phyloP scores from a whole-genome alignment of 2,888 invertebrate genomes.

The Chloroclysta siterata region DNA sequence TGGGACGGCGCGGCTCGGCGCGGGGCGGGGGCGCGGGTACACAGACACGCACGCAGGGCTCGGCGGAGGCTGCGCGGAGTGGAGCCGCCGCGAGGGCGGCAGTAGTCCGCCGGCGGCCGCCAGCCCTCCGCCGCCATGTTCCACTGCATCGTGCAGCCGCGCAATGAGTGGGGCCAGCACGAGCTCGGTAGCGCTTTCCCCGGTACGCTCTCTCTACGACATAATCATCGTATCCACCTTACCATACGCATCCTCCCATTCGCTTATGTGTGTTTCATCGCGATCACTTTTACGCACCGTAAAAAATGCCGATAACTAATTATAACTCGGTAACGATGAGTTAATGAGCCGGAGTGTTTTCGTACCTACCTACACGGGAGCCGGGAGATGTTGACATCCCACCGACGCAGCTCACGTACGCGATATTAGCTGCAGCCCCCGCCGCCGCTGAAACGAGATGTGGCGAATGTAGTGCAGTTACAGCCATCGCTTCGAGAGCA shows the following conservation, averaged over 20 bases:
- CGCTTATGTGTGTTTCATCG: neutral
- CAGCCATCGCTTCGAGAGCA: too few species aligned
- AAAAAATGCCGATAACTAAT: slow-evolving; percentile 61
- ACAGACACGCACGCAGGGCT: neutral
- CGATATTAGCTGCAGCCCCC: too few species aligned
- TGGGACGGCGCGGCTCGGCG: too few species aligned
- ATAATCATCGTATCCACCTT: too few species aligned
- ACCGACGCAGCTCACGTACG: too few species aligned
- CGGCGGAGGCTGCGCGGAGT: neutral
- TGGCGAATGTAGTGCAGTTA: too few species aligned
- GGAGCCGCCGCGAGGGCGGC: slow-evolving; percentile 35
- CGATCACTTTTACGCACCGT: too few species aligned
- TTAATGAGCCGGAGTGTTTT: slow-evolving; percentile 44
- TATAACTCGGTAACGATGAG: slow-evolving; percentile 54
- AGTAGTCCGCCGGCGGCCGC: slow-evolving; percentile 53
- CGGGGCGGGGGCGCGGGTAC: too few species aligned
- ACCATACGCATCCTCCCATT: neutral
- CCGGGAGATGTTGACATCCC: too few species aligned
- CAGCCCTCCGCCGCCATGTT: slow-evolving; percentile 84
- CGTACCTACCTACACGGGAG: too few species aligned
- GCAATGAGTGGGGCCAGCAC: slow-evolving; percentile 89
- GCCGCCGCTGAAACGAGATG: too few species aligned
- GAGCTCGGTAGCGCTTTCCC: slow-evolving; percentile 90
- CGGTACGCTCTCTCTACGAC: slow-evolving; percentile 85
- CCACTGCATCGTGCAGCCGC: slow-evolving; percentile 93